These are phyloP conservation scores for Lates calcarifer DNA, from an alignment of 2,113 vertebrate species.

Conservation along the genomic window DNA sequence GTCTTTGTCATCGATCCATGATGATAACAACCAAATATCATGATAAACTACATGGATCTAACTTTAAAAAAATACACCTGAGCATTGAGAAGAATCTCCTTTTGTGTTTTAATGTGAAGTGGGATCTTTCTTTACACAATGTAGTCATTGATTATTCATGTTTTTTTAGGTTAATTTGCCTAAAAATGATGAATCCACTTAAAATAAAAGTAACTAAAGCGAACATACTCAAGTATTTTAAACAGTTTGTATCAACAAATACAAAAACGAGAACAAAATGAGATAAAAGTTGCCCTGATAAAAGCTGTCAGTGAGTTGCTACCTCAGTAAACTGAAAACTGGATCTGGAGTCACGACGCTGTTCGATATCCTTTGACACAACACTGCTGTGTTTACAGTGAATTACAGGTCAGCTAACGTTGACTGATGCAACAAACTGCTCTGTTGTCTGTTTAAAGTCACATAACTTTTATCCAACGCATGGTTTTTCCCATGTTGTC, in stretches of 20 bases:
- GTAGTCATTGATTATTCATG: no score
- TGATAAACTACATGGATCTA: not conserved
- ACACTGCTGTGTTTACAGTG: conserved; percentile 15
- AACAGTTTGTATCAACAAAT: not conserved
- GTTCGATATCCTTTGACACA: conserved; percentile 10
- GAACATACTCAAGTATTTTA: not conserved
- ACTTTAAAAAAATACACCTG: not conserved
- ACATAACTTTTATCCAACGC: conserved; percentile 17
- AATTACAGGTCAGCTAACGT: conserved; percentile 18
- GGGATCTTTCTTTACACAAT: not conserved
- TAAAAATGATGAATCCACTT: no score
- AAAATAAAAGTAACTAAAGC: not conserved
- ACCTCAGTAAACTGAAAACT: conserved; percentile 61
- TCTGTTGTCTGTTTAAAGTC: conserved; percentile 19
- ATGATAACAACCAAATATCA: conserved; percentile 13
- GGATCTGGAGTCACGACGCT: conserved; percentile 31
- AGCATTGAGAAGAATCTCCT: not conserved
- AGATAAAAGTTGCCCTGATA: not conserved
- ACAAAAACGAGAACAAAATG: not conserved
- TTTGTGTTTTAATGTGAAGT: not conserved
- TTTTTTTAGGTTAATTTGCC: no score
- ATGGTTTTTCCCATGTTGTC: conserved; percentile 22
- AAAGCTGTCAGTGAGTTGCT: conserved; percentile 36
- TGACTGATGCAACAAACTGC: conserved; percentile 26
- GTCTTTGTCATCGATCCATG: conserved; percentile 28